These are phyloP conservation scores for Pseudanteris insignis DNA, from an alignment of 2,888 invertebrate species.

Conservation along the genomic window DNA sequence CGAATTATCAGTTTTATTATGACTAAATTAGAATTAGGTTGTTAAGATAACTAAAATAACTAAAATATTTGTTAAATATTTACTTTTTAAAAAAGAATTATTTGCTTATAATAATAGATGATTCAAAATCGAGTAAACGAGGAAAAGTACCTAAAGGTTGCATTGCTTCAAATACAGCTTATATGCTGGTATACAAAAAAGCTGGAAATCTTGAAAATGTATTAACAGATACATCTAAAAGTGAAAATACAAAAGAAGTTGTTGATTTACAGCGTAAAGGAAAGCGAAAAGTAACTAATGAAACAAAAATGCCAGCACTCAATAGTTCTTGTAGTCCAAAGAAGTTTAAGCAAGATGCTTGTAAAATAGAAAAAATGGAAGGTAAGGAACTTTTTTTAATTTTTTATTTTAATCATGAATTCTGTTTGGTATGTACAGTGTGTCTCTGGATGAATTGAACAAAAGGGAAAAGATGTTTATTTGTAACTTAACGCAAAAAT, in stretches of 20 bases:
- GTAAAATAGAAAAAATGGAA: slow-evolving; percentile 13
- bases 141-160: slow-evolving; percentile 65
- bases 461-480: too few species aligned
- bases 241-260: slow-evolving; percentile 44
- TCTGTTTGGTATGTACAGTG: not conserved
- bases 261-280: slow-evolving; percentile 45
- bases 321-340: slow-evolving; percentile 30
- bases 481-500: too few species aligned
- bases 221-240: slow-evolving; percentile 41
- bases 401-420: not conserved
- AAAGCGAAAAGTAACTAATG: slow-evolving; percentile 45
- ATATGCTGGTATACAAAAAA: slow-evolving; percentile 72
- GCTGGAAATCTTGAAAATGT: slow-evolving; percentile 13
- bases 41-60: too few species aligned
- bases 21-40: too few species aligned
- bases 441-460: too few species aligned
- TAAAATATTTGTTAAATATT: too few species aligned
- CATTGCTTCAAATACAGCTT: slow-evolving; percentile 71
- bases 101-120: too few species aligned
- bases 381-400: too few species aligned
- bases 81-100: too few species aligned
- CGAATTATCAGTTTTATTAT: too few species aligned
- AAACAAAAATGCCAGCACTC: slow-evolving; percentile 9
- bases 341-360: slow-evolving; percentile 32
- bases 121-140: slow-evolving; percentile 57